Conservation (phyloP, 2,797 vertebrate species). For the Cryptoblepharus egeriae region DNA sequence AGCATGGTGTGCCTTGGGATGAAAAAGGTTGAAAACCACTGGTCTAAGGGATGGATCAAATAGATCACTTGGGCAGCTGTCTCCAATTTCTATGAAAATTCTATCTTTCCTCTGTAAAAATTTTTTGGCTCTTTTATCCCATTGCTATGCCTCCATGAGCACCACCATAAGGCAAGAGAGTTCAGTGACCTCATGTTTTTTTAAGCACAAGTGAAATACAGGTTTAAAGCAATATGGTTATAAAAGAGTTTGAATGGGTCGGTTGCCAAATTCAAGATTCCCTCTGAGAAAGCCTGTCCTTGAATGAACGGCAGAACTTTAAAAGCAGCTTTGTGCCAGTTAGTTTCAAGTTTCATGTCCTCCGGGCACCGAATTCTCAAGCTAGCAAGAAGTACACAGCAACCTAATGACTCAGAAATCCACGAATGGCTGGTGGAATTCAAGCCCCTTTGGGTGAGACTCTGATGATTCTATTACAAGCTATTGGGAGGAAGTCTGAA, state of each 20-base stretch:
- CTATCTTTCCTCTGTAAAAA: not conserved
- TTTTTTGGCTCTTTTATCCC: not conserved
- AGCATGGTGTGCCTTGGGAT: too few species aligned
- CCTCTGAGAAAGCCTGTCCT: slow-evolving; percentile 18
- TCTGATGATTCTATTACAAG: slow-evolving; percentile 5
- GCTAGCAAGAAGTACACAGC: slow-evolving; percentile 14
- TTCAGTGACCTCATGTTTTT: slow-evolving; percentile 13
- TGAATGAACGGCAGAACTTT: not conserved
- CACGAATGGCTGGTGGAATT: slow-evolving; percentile 6
- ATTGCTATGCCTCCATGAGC: not conserved
- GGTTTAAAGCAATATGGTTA: fast-evolving
- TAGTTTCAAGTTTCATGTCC: slow-evolving; percentile 33
- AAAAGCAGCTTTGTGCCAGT: slow-evolving; percentile 20
- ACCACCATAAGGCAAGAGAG: not conserved
- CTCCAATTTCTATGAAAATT: slow-evolving; percentile 56
- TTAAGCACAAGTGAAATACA: slow-evolving; percentile 37
- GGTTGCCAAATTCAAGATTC: slow-evolving; percentile 21
- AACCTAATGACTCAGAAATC: slow-evolving; percentile 18
- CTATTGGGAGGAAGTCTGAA: not conserved
- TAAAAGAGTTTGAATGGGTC: slow-evolving; percentile 6
- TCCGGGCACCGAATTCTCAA: slow-evolving; percentile 13
- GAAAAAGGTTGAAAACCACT: too few species aligned
- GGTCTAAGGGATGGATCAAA: slow-evolving; percentile 56
- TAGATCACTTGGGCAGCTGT: slow-evolving; percentile 53
- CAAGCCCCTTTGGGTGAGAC: slow-evolving; percentile 12